phyloP scores from a whole-genome alignment of 2,113 vertebrate species.

The Notarius lentiginosus region DNA sequence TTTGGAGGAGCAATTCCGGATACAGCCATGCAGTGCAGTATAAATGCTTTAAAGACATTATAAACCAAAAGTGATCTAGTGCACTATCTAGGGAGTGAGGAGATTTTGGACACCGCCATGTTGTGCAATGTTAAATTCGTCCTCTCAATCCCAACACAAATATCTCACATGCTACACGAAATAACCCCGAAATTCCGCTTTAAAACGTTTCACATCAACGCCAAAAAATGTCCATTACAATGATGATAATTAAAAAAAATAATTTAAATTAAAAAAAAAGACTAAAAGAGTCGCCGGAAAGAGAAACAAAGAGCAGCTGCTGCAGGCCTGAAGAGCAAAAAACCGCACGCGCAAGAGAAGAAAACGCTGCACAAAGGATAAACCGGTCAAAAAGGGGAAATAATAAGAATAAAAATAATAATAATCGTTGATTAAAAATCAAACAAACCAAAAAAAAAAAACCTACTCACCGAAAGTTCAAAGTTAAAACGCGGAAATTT shows the following conservation, averaged over 20 bases:
- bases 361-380: constrained; percentile 57
- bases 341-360: constrained; percentile 61
- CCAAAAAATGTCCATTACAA: neutral
- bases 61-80: neutral
- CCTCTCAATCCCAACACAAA: neutral
- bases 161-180: neutral
- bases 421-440: constrained; percentile 61
- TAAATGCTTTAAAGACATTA: neutral
- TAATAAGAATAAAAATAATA: constrained; percentile 55
- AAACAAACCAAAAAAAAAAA: neutral
- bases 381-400: constrained; percentile 28
- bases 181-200: neutral
- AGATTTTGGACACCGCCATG: neutral
- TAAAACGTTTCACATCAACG: neutral
- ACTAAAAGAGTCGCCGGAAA: neutral
- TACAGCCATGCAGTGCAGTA: neutral
- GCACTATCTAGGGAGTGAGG: neutral
- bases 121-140: too few relatives aligned
- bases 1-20: neutral
- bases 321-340: constrained; percentile 32
- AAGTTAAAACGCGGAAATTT: constrained; percentile 53
- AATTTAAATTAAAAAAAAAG: neutral
- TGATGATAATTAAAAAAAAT: neutral
- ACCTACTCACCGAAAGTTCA: constrained; percentile 73
- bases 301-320: constrained; percentile 31